Evolutionary conservation across 2,888 invertebrate genomes (phyloP).

Genomic region (Tridacna gigas): DNA sequence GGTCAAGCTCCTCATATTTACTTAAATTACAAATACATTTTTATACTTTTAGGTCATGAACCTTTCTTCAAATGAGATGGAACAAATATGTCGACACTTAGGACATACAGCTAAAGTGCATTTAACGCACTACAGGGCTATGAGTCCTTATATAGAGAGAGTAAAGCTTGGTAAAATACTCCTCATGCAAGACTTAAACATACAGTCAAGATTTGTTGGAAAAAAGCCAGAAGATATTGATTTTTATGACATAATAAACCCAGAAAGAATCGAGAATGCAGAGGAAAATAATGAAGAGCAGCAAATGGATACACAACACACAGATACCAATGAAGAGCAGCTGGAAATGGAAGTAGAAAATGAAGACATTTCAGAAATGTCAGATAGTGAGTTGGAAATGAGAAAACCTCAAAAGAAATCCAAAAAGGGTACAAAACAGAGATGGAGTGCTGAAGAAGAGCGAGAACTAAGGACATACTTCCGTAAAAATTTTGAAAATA

Average conservation of each 20-base stretch:
- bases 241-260: not conserved
- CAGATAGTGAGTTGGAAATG: not conserved
- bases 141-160: conserved; percentile 30
- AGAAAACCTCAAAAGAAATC: too few relatives aligned
- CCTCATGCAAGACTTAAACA: conserved; percentile 38
- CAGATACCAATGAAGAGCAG: not conserved
- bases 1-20: too few relatives aligned
- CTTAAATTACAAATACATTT: not conserved
- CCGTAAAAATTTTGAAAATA: too few relatives aligned
- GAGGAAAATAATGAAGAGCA: not conserved
- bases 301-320: not conserved
- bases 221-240: conserved; percentile 28
- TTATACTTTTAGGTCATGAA: conserved; percentile 31
- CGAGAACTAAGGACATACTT: too few relatives aligned
- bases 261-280: not conserved
- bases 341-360: not conserved
- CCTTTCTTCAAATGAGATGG: conserved; percentile 13
- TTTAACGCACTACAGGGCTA: conserved; percentile 29
- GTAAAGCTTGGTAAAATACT: conserved; percentile 35
- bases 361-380: not conserved
- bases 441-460: too few relatives aligned
- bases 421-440: too few relatives aligned
- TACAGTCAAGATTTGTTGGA: conserved; percentile 29
- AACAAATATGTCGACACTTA: conserved; percentile 35
- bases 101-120: conserved; percentile 38